Conservation (phyloP, 2,113 vertebrate genomes). For the Mixornis gularis region DNA sequence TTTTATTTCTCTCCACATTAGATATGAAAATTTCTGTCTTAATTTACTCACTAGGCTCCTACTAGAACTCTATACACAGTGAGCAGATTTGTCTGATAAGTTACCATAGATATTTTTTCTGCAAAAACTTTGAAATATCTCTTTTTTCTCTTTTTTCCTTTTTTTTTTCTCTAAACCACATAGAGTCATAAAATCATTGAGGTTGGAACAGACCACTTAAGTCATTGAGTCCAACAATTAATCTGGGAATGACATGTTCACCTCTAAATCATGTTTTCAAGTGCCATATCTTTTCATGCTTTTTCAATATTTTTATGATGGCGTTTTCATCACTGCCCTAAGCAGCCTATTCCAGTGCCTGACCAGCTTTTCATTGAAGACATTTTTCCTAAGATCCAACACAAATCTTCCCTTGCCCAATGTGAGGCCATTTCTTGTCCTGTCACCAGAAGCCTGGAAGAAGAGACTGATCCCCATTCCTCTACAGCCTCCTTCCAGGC, state of each 20-base stretch:
- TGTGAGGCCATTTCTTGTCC: neutral
- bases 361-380: neutral
- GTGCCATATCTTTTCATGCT: neutral
- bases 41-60: neutral
- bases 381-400: neutral
- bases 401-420: neutral
- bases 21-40: neutral
- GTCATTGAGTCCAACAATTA: neutral
- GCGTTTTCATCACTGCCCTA: neutral
- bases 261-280: neutral
- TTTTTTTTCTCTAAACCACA: neutral
- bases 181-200: neutral
- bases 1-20: neutral
- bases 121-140: neutral
- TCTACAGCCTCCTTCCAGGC: neutral
- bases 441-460: neutral
- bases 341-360: neutral
- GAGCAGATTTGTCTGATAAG: neutral
- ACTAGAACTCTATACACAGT: neutral
- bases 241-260: too few relatives aligned
- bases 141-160: neutral
- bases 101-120: neutral
- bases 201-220: neutral
- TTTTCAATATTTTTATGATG: neutral
- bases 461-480: rapidly evolving